Evolutionary conservation across 2,888 invertebrate genomes (phyloP).

Genomic region (Meganola albula): DNA sequence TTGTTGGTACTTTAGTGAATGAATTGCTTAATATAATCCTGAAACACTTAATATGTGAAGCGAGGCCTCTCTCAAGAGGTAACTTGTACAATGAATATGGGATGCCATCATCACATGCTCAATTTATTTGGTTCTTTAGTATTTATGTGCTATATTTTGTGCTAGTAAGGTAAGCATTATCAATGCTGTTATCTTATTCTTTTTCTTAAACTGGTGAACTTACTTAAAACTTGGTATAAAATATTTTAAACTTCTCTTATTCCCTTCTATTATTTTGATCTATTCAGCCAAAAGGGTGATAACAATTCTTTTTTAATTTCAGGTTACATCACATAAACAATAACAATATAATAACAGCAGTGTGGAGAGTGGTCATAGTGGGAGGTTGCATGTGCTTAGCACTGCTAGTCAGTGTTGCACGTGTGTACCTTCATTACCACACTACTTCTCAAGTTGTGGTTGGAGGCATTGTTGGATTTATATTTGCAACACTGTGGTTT

Average conservation of each 20-base stretch:
- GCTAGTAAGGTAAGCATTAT: slow-evolving; percentile 84
- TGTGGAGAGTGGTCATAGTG: slow-evolving; percentile 83
- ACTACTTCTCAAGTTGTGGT: slow-evolving; percentile 88
- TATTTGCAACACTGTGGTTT: slow-evolving; percentile 90
- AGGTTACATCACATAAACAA: slow-evolving; percentile 91
- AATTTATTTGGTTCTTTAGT: slow-evolving; percentile 94
- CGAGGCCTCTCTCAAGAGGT: slow-evolving; percentile 84
- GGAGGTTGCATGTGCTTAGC: slow-evolving; percentile 78
- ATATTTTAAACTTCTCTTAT: no score
- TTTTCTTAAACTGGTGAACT: no score
- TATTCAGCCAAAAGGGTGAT: no score
- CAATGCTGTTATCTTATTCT: no score
- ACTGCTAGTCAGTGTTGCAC: slow-evolving; percentile 80
- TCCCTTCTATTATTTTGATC: no score
- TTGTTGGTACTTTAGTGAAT: slow-evolving; percentile 86
- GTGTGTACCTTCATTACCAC: slow-evolving; percentile 93
- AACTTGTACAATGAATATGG: slow-evolving; percentile 86
- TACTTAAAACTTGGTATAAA: no score
- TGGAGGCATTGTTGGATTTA: slow-evolving; percentile 84
- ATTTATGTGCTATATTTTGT: slow-evolving; percentile 90
- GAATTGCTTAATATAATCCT: slow-evolving; percentile 87
- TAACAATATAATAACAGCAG: slow-evolving; percentile 85
- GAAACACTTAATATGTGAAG: slow-evolving; percentile 89
- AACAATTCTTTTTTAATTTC: slow-evolving; percentile 30
- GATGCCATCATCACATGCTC: slow-evolving; percentile 95